Conservation (phyloP, 2,797 vertebrate species). For the Galago senegalensis region DNA sequence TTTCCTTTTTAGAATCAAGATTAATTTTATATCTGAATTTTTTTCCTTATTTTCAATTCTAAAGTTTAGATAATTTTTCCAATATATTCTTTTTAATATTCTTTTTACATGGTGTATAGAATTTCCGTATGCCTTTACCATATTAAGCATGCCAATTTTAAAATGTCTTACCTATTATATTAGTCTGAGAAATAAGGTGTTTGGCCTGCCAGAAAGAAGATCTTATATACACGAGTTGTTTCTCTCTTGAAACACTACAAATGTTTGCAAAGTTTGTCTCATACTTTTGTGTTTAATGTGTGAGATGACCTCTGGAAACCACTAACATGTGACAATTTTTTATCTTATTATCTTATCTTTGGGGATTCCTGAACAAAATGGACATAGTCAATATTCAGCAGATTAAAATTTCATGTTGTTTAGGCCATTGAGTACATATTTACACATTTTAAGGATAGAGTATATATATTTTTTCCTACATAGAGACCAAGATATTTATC, state of each 20-base stretch:
- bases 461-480: neutral
- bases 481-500: neutral
- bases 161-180: neutral
- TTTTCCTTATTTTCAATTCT: conserved; percentile 40
- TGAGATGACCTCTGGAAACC: neutral
- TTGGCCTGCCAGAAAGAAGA: neutral
- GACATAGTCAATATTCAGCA: neutral
- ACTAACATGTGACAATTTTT: neutral
- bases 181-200: neutral
- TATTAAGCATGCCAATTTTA: neutral
- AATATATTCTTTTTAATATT: neutral
- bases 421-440: neutral
- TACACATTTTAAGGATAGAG: neutral
- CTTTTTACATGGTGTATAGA: neutral
- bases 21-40: neutral
- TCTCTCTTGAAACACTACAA: neutral
- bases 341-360: neutral
- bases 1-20: conserved; percentile 2
- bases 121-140: neutral
- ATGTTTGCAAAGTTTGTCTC: neutral
- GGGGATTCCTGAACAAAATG: neutral
- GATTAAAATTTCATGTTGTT: neutral
- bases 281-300: conserved; percentile 5
- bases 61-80: neutral
- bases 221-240: neutral